Conservation (phyloP, 2,797 vertebrate species). For the Poeciliopsis gracilis region DNA sequence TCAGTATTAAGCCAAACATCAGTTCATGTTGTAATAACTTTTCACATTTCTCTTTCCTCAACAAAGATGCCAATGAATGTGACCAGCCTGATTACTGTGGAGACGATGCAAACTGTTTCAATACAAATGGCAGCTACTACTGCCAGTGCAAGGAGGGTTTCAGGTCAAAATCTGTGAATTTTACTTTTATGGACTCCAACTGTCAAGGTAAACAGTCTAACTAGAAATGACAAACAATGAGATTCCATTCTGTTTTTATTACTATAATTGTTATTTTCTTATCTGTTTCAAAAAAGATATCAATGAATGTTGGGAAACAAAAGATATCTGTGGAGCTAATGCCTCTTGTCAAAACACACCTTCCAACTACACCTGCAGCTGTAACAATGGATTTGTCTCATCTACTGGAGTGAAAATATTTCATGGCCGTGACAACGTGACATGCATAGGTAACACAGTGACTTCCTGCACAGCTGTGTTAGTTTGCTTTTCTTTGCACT, state of each 20-base stretch:
- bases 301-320: slow-evolving; percentile 11
- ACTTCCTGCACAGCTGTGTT: not conserved
- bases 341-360: not conserved
- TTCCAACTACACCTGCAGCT: slow-evolving; percentile 55
- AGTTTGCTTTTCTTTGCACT: not conserved
- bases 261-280: not conserved
- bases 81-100: slow-evolving; percentile 13
- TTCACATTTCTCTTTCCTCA: not conserved
- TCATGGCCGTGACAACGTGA: fast-evolving
- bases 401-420: not conserved
- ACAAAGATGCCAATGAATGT: slow-evolving; percentile 60
- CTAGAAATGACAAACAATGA: fast-evolving
- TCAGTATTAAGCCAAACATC: no score
- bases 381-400: slow-evolving; percentile 43
- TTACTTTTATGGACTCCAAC: fast-evolving
- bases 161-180: fast-evolving
- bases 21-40: not conserved
- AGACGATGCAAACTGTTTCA: not conserved
- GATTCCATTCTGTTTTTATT: not conserved
- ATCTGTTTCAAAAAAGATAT: slow-evolving; percentile 59
- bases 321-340: slow-evolving; percentile 51
- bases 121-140: slow-evolving; percentile 53
- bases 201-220: slow-evolving; percentile 52
- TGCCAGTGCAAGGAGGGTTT: slow-evolving; percentile 65
- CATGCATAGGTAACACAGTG: slow-evolving; percentile 57